Evolutionary conservation across 2,797 vertebrate genomes (phyloP).

Genomic region (Staurois parvus): DNA sequence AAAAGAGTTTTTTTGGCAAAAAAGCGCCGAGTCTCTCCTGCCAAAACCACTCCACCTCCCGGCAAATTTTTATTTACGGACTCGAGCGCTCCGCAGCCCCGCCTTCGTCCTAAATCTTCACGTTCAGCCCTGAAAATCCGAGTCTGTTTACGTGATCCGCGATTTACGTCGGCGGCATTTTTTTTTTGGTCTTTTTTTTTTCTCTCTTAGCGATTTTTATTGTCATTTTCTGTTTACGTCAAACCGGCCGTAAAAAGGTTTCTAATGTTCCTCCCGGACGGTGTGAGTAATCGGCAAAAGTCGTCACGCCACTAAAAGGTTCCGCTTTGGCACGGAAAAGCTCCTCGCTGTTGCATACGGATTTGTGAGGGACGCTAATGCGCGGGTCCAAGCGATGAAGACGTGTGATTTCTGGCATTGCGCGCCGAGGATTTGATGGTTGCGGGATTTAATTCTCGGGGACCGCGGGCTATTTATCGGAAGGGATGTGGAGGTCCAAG

Average conservation of each 20-base stretch:
- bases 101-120: background rate
- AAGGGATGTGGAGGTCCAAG: slow-evolving; percentile 23
- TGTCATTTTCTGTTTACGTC: slow-evolving; percentile 49
- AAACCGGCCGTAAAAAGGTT: slow-evolving; percentile 45
- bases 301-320: slow-evolving; percentile 46
- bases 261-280: slow-evolving; percentile 51
- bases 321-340: slow-evolving; percentile 40
- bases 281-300: slow-evolving; percentile 47
- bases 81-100: too few relatives aligned
- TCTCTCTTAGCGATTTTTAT: slow-evolving; percentile 31
- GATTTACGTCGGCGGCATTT: slow-evolving; percentile 5
- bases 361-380: slow-evolving; percentile 14
- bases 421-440: slow-evolving; percentile 50
- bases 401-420: slow-evolving; percentile 57
- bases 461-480: slow-evolving; percentile 40
- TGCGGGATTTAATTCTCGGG: slow-evolving; percentile 52
- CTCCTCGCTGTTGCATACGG: slow-evolving; percentile 7
- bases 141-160: slow-evolving; percentile 19
- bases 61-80: too few relatives aligned
- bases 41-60: too few relatives aligned
- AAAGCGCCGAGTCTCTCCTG: too few relatives aligned
- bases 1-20: too few relatives aligned
- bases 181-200: slow-evolving; percentile 7
- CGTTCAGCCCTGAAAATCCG: background rate
- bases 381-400: slow-evolving; percentile 41